Conservation (phyloP, 2,888 invertebrate species). For the Sialis fuliginosa region DNA sequence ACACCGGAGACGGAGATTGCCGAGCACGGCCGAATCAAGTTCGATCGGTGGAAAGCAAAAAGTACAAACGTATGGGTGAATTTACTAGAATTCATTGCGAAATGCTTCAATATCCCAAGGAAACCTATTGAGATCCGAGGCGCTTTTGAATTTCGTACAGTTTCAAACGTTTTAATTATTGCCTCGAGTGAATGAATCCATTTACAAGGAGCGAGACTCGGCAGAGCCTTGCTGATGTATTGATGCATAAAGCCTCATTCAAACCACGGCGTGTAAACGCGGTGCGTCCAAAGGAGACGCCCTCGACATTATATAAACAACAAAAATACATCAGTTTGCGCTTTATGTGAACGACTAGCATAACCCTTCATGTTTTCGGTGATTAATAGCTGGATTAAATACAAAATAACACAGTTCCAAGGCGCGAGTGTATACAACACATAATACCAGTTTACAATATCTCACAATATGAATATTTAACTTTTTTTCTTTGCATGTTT, state of each 20-base stretch:
- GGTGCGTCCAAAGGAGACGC: neutral
- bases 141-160: too few relatives aligned
- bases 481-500: too few relatives aligned
- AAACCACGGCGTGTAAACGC: slow-evolving; percentile 16
- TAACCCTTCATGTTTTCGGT: too few relatives aligned
- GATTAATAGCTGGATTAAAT: too few relatives aligned
- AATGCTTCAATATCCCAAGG: too few relatives aligned
- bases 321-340: neutral
- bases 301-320: neutral
- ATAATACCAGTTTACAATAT: too few relatives aligned
- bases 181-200: too few relatives aligned
- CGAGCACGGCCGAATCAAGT: slow-evolving; percentile 19
- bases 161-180: too few relatives aligned
- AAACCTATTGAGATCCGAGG: too few relatives aligned
- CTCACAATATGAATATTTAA: too few relatives aligned
- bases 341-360: neutral
- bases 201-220: neutral
- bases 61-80: slow-evolving; percentile 21
- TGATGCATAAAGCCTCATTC: slow-evolving; percentile 15
- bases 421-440: too few relatives aligned
- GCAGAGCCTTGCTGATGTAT: slow-evolving; percentile 13
- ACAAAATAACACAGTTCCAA: too few relatives aligned
- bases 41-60: slow-evolving; percentile 24
- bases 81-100: slow-evolving; percentile 1
- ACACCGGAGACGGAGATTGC: slow-evolving; percentile 2